These are phyloP conservation scores for Lasiommata megera DNA, from an alignment of 2,888 invertebrate species.

Conservation along the genomic window DNA sequence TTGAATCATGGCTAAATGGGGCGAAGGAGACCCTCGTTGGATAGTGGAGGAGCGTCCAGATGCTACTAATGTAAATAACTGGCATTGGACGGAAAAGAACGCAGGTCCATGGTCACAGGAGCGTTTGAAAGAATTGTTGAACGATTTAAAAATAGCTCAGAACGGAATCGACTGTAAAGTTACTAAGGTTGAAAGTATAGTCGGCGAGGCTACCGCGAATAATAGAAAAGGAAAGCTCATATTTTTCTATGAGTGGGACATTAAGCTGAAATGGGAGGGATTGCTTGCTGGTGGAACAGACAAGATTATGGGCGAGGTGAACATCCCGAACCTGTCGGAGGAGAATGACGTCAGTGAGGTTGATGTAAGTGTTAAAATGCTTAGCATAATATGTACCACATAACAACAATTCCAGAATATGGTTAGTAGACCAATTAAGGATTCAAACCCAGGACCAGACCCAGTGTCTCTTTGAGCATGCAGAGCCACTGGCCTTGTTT, in stretches of 20 bases:
- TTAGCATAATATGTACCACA: no score
- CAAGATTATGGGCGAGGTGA: slow-evolving; percentile 87
- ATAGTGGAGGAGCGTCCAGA: slow-evolving; percentile 99
- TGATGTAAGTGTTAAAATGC: slow-evolving; percentile 85
- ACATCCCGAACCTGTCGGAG: slow-evolving; percentile 98
- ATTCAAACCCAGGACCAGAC: no score
- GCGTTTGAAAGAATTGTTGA: slow-evolving; percentile 90
- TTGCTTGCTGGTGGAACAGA: slow-evolving; percentile 79
- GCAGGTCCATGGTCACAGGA: slow-evolving; percentile 98
- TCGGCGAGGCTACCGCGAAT: slow-evolving; percentile 98
- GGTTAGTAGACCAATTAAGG: no score
- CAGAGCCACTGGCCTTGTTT: no score
- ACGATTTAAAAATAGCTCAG: slow-evolving; percentile 85
- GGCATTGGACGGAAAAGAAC: slow-evolving; percentile 99
- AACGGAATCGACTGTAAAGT: slow-evolving; percentile 87
- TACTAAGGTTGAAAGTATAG: slow-evolving; percentile 90
- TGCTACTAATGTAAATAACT: slow-evolving; percentile 99
- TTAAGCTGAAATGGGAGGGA: slow-evolving; percentile 94
- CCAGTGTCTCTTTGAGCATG: no score
- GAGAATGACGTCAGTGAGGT: slow-evolving; percentile 97
- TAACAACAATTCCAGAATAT: no score
- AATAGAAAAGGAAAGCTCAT: slow-evolving; percentile 99
- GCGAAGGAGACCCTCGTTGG: slow-evolving; percentile 99
- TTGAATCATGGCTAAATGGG: slow-evolving; percentile 97
- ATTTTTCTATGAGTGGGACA: slow-evolving; percentile 99